These are phyloP conservation scores for Tangara arthus DNA, from an alignment of 2,797 vertebrate species.

Conservation along the genomic window DNA sequence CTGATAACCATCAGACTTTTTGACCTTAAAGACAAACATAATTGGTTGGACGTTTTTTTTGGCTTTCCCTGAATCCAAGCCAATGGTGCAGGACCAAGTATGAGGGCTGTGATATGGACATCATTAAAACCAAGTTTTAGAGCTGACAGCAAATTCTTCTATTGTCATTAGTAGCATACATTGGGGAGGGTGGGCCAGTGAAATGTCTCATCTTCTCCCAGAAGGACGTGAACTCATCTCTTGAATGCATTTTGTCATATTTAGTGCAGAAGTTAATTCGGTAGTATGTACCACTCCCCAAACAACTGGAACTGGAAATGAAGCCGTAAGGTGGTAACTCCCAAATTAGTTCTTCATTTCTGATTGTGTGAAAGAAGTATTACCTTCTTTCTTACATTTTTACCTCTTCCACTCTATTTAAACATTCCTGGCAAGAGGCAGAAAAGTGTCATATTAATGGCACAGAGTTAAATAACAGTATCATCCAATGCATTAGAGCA, in stretches of 20 bases:
- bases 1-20: neutral
- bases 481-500: neutral
- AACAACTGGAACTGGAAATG: neutral
- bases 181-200: accelerated
- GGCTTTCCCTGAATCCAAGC: neutral
- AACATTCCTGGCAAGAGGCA: neutral
- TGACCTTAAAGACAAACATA: neutral
- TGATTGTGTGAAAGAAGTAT: neutral
- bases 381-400: neutral
- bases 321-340: neutral
- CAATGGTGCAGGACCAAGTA: neutral
- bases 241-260: neutral
- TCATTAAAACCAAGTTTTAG: neutral
- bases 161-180: neutral
- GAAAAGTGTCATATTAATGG: neutral
- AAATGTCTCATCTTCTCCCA: neutral
- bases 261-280: neutral
- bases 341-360: neutral
- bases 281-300: neutral
- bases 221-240: neutral
- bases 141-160: neutral
- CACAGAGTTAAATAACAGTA: neutral
- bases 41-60: neutral
- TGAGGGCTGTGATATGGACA: accelerated
- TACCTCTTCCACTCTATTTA: neutral